Base-by-base conservation (phyloP, 2,797 vertebrate genomes). In the Phylloscopus collybita region DNA sequence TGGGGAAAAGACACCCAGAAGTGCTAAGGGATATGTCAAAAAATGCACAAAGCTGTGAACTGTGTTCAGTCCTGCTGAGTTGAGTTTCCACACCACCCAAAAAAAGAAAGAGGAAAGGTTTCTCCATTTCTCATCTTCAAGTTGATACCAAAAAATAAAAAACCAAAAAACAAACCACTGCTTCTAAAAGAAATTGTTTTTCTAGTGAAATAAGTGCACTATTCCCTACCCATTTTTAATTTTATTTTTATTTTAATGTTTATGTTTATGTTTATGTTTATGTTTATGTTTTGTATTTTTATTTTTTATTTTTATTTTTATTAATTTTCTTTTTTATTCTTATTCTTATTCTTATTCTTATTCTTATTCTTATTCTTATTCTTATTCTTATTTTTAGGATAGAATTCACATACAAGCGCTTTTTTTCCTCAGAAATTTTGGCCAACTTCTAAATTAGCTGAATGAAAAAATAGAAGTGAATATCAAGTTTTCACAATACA, bases 31-130 rank as follows among this genome's bases (percentile, higher is more conserved):
- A 13, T 2, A 32, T 53, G 16, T 30, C 27, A 61, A 69, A 73
- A 72, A 9, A 69, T 13, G 4, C 8, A 66, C 34, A 81, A 61
- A 81, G 8, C 9, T 74, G 44, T 86, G 12, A 80, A 44, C 20
- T 82, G 19, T 2, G 0, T 5, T 65, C 13, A 51, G 0, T 32
- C 36, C 82, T 62, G 18, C 3, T 66, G 32, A 47, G 13, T 0
- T 84, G 40, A 10, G 6, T 49, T 78, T 49, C 13, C 12, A 13
- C 15, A 38, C 1, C 2, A 53, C 20, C 1, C 4, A 84, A 29
- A 11, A 40, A 36, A 76, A 62, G 23, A 64, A 71, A 65, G 27
- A 30, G 5, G 7, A 53, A 70, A 29, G 11, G 69, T 66, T 36
- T 80, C 11, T 79, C 29, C 3, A 66, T 44, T 56, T 73, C 16